Conservation (phyloP, 2,797 vertebrate species). For the Rhynchonycteris naso region DNA sequence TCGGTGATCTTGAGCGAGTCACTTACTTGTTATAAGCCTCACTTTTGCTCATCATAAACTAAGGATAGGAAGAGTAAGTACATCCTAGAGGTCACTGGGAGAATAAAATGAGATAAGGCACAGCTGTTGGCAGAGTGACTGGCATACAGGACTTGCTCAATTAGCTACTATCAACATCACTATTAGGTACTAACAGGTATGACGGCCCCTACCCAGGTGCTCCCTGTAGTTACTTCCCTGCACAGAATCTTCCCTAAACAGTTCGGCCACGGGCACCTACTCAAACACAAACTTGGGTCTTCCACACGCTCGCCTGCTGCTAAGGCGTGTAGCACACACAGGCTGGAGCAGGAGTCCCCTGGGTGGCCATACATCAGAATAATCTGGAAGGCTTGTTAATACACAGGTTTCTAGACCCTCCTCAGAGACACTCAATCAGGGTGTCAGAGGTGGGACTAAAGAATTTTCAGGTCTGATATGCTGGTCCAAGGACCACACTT, state of each 20-base stretch:
- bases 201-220: neutral
- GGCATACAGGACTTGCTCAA: rapidly evolving
- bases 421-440: neutral
- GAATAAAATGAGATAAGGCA: neutral
- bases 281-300: neutral
- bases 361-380: too few species aligned
- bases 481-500: neutral
- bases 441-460: neutral
- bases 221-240: neutral
- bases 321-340: neutral
- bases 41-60: neutral
- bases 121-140: neutral
- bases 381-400: neutral
- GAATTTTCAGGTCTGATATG: neutral
- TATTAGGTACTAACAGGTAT: neutral
- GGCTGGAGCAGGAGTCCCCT: neutral
- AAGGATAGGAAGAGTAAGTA: neutral
- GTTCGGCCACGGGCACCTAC: rapidly evolving
- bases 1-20: neutral
- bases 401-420: neutral
- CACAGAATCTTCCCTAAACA: neutral
- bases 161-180: neutral
- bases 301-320: rapidly evolving
- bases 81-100: neutral
- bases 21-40: neutral